Evolutionary conservation across 1,140 invertebrate species (phyloP), one percentile per base, ranked within the genome.

Genomic region (Telenomus remus): DNA sequence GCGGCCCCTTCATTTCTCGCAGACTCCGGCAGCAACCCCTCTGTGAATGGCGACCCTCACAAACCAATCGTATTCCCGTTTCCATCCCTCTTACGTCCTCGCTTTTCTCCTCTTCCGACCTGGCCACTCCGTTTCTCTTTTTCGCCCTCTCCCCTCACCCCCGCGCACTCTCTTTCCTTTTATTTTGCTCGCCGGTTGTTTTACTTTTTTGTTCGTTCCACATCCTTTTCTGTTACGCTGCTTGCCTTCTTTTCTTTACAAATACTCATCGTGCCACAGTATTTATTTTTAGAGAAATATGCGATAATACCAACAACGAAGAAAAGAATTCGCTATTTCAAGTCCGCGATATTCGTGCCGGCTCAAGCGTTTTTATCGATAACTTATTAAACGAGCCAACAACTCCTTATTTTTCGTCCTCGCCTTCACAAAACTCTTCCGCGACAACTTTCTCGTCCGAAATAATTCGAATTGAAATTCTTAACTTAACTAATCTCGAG

Each of bases 21-120:
- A 87, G 83, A 85, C 85, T 88, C 84, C 84, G 63, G 78, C 79
- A 80, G 71, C 82, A 85, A 82, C 83, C 84, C 80, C 81, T 76
- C 74, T 69, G 84, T 87, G 84, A 88, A 88, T 88, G 86, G 86
- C 86, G 86, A 88, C 83, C 81, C 83, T 86, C 82, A 82, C 87
- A 87, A 88, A 88, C 87, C 87, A 88, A 87, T 87, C 87, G 87
- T 87, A 87, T 87, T 86, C 84, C 84, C 86, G 86, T 86, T 87
- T 87, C 79, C 86, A 87, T 87, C 86, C 87, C 86, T 87, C 85
- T 87, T 80, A 68, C 64, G 78, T 77, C 76, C 83, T 69, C 72
- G 76, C 81, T 82, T 79, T 77, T 70, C 64, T 61, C 81, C 78
- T 78, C 80, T 73, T 79, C 68, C 79, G 64, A 56, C 76, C 76